Evolutionary conservation across 2,888 invertebrate species (phyloP), one percentile per base, ranked within the genome.

Genomic region (Mythimna ferrago): DNA sequence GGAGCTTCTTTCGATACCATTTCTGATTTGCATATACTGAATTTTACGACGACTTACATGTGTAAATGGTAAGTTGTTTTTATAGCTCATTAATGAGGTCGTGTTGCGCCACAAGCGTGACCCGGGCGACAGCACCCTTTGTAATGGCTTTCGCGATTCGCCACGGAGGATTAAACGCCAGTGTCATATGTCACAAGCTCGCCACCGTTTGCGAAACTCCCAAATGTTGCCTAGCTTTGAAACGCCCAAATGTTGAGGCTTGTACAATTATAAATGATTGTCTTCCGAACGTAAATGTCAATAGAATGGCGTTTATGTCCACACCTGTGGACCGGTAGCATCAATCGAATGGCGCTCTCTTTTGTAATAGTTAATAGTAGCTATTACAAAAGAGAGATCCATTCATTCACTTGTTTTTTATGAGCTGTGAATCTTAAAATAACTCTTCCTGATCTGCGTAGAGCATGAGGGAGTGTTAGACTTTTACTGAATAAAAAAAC

Each of bases 51-150:
- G 26, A 35, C 61, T 68, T 74, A 73, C 80, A 71, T 69, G 75
- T 68, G 69, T 48, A 76, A 76, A 79, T 86, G 73, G 87, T 85
- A 87, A 87, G 74, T 78, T 69, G 71, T 85, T 86, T 86, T 88
- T 82, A 81, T 81, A 86, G 75, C 6, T 82, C 80, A 81, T 82
- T 85, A 90, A 90, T 88, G 88, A 89, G 89, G 90, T 79, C 89
- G 79, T 48, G 66, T 90, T 90, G 84, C 86, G 78, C 64, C 86
- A 89, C 61, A 54, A 76, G 87, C 91, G 92, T 92, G 92, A 91
- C 90, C 87, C 75, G 82, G 69, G 48, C 68, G 66, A 72, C 80
- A 73, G 73, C 89, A 91, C 91, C 92, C 92, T 92, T 90, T 89
- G 86, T 81, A 71, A 67, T 61, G 70, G 51, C 56, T 58, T 82